A percentile compares a stretch with the other conserved stretches of the same genome.
phyloP scores from a whole-genome alignment of 1,140 invertebrate genomes.

The Paraescarpia echinospica region DNA sequence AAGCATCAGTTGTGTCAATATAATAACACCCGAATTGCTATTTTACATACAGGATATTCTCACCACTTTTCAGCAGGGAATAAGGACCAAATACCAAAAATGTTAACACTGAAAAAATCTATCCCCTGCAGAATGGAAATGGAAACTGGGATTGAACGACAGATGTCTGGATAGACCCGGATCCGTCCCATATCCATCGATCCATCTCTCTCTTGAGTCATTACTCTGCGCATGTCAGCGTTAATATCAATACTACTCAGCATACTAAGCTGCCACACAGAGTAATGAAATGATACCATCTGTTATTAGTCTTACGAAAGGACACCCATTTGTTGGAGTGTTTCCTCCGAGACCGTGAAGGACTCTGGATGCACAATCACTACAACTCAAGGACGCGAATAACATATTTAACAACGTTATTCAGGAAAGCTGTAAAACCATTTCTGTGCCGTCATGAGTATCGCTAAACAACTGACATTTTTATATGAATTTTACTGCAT shows the following conservation, averaged over 20 bases:
- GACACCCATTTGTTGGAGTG: not conserved
- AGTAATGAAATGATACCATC: conserved; percentile 1
- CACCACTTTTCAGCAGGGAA: too few relatives aligned
- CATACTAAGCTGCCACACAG: not conserved
- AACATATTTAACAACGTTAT: not conserved
- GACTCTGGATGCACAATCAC: not conserved
- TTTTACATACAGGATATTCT: too few relatives aligned
- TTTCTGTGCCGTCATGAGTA: not conserved
- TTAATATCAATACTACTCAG: not conserved
- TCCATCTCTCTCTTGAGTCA: not conserved
- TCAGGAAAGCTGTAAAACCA: not conserved
- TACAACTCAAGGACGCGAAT: not conserved
- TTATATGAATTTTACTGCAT: not conserved
- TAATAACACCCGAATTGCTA: too few relatives aligned
- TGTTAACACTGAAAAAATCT: not conserved
- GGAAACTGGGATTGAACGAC: too few relatives aligned
- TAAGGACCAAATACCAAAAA: too few relatives aligned
- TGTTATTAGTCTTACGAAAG: not conserved
- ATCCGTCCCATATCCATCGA: not conserved
- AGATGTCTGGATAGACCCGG: not conserved
- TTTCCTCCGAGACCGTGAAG: not conserved
- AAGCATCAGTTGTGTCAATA: too few relatives aligned
- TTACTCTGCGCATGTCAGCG: not conserved
- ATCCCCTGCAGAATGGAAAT: not conserved
- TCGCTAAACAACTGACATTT: not conserved